Base-by-base conservation (phyloP, 2,888 invertebrate genomes). In the Euzophera pinguis region DNA sequence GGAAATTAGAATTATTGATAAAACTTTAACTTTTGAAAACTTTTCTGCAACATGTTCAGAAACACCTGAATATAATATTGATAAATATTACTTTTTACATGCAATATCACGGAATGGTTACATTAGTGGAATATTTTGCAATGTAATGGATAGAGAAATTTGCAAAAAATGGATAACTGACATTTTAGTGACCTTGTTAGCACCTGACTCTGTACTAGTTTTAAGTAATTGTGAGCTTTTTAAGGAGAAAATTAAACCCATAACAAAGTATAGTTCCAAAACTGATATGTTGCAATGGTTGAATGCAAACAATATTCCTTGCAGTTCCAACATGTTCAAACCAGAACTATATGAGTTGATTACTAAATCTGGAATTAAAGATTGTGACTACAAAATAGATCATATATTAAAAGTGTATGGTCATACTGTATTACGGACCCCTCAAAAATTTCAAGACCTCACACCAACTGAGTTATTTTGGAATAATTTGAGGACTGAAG, bases 151-250 rank as follows among this genome's bases (percentile, higher is more conserved):
- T 13, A 59, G 59, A 59, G 59, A 66, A 17, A 60, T 67, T 43
- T 78, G 75, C 35, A 63, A 54, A n/a, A 81, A 75, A 54, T 84
- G 81, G 84, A 43, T 83, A n/a, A 57, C 58, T 52, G 69, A 75
- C 52, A 62, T 76, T 22, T 57, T 82, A 12, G 34, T 79, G 8
- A 57, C 62, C 16, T 29, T 37, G 5, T 55, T 84, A 13, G 54
- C 58, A 50, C 58, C 59, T 7, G 60, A 62, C 9, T 73, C 75
- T 56, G 55, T 73, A n/a, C 61, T 84, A 49, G 58, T 84, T 14
- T 66, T 84, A 56, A 69, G 76, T 50, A 68, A 67, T 32, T 69
- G 66, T 55, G 62, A 64, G 12, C 52, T 76, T 9, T 67, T 68
- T 16, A 55, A 53, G 43, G 7, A 51, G 1, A 55, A 59, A 16